Percentiles rank a stretch among this genome's conserved stretches.
Conservation (phyloP, 2,888 invertebrate species). For the Pammene aurita region DNA sequence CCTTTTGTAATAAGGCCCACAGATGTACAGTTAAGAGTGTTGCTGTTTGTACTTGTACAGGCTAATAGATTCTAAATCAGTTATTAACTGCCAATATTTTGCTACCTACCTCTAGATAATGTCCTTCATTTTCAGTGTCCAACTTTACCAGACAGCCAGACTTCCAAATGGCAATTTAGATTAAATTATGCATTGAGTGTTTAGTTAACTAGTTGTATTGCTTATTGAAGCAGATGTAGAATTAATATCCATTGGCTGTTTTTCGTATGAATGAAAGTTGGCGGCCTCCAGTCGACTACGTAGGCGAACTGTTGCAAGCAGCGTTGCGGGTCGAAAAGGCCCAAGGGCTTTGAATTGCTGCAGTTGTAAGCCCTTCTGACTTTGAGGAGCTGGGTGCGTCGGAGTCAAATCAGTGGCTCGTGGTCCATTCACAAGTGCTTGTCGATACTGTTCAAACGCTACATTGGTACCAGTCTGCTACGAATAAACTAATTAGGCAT, state of each 20-base stretch:
- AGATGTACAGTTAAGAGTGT: too few species aligned
- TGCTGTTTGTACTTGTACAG: neutral
- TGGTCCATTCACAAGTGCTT: slow-evolving; percentile 47
- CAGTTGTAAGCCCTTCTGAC: slow-evolving; percentile 5
- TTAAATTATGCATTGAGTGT: slow-evolving; percentile 24
- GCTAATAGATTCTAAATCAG: slow-evolving; percentile 16
- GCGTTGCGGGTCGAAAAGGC: neutral
- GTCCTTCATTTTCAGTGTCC: slow-evolving; percentile 1
- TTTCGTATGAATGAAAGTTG: slow-evolving; percentile 78
- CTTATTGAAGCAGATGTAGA: slow-evolving; percentile 27
- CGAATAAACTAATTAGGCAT: neutral
- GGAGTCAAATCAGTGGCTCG: slow-evolving; percentile 36
- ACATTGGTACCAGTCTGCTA: slow-evolving; percentile 7
- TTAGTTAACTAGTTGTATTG: slow-evolving; percentile 29
- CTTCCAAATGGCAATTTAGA: slow-evolving; percentile 19
- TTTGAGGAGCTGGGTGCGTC: neutral
- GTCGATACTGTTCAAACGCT: slow-evolving; percentile 40
- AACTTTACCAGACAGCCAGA: slow-evolving; percentile 11
- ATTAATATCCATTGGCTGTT: slow-evolving; percentile 29
- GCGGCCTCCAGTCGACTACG: slow-evolving; percentile 73
- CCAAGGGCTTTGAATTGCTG: neutral
- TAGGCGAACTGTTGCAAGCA: slow-evolving; percentile 77
- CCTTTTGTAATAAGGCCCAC: too few species aligned
- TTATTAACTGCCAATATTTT: slow-evolving; percentile 2
- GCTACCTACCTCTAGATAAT: neutral